A percentile compares a stretch with the other conserved stretches of the same genome.
Conservation (phyloP, 2,113 vertebrate genomes). For the Strix uralensis region DNA sequence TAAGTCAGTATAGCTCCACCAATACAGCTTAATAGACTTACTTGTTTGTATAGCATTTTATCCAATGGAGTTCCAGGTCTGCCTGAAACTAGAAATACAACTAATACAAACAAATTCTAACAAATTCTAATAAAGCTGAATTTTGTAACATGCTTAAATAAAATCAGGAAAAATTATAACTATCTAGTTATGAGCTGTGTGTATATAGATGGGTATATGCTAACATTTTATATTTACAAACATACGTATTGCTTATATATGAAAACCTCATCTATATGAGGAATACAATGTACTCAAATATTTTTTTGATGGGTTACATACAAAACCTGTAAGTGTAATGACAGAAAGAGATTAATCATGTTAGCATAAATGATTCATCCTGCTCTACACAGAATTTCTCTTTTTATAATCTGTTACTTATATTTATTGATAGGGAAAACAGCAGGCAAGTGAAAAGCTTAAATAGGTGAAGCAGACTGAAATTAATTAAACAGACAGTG, state of each 20-base stretch:
- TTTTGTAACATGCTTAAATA: neutral
- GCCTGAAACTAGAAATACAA: neutral
- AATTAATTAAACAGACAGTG: slow-evolving; percentile 73
- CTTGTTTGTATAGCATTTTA: neutral
- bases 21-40: neutral
- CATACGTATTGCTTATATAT: neutral
- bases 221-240: neutral
- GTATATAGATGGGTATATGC: neutral
- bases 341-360: neutral
- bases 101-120: neutral
- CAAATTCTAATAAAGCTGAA: neutral
- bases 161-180: neutral
- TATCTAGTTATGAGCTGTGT: neutral
- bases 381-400: neutral
- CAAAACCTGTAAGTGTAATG: neutral
- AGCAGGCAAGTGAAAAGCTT: slow-evolving; percentile 58
- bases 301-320: neutral
- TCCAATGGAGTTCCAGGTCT: neutral
- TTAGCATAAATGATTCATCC: slow-evolving; percentile 34
- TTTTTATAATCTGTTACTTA: slow-evolving; percentile 43
- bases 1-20: neutral
- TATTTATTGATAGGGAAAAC: slow-evolving; percentile 60
- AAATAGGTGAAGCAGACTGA: slow-evolving; percentile 70
- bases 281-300: neutral
- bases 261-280: neutral